A percentile compares a stretch with the other conserved stretches of the same genome.
Evolutionary conservation across 1,140 invertebrate genomes (phyloP).

Genomic region (Saccostrea glomerata): DNA sequence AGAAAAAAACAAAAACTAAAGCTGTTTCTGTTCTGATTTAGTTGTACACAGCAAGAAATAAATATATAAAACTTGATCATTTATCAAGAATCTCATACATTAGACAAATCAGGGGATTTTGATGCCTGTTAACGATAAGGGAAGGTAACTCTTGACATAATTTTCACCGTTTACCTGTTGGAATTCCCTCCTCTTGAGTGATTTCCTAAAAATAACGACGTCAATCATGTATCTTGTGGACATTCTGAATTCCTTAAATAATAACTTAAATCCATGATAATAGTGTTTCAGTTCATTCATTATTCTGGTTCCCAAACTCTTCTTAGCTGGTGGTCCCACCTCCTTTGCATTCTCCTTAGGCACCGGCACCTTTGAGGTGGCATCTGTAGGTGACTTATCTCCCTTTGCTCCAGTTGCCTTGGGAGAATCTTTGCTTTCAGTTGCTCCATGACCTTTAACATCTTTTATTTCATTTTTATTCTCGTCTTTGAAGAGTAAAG

Average conservation of each 20-base stretch:
- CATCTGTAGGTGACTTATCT: neutral
- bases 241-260: conserved; percentile 10
- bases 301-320: neutral
- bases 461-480: neutral
- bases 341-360: neutral
- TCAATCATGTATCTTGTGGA: conserved; percentile 25
- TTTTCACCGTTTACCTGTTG: neutral
- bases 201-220: conserved; percentile 18
- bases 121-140: too few species aligned
- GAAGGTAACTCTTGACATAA: too few species aligned
- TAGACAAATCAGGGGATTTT: too few species aligned
- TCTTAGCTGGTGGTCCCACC: conserved; percentile 21
- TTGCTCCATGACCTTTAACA: neutral
- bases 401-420: neutral
- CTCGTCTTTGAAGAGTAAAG: conserved; percentile 1
- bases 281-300: conserved; percentile 19
- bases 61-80: too few species aligned
- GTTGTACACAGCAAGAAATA: too few species aligned
- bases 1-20: too few species aligned
- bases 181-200: conserved; percentile 5
- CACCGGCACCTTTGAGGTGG: neutral
- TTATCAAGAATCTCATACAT: too few species aligned
- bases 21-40: too few species aligned
- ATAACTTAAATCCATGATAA: conserved; percentile 14
- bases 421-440: neutral